These are phyloP conservation scores for Tricholaema leucomelas DNA, from an alignment of 2,113 vertebrate genomes.

Conservation along the genomic window DNA sequence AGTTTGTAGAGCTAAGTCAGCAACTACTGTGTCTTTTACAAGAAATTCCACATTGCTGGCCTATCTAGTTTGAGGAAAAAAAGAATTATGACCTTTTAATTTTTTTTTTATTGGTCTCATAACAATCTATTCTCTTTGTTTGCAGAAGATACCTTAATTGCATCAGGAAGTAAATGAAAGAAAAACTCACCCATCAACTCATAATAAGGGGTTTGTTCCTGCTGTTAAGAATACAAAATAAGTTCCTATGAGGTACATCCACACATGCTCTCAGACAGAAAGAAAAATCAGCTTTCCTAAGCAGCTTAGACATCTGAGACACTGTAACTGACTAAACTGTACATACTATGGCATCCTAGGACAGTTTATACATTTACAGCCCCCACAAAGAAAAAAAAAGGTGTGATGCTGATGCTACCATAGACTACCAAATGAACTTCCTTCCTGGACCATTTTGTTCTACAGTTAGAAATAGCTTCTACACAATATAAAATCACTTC, in stretches of 20 bases:
- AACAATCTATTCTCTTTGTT: neutral
- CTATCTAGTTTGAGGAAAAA: neutral
- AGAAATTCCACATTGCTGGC: neutral
- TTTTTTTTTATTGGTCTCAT: neutral
- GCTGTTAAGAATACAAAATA: neutral
- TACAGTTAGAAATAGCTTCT: neutral
- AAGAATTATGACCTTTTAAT: neutral
- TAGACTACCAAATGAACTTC: neutral
- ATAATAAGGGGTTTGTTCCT: neutral
- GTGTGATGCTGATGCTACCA: neutral
- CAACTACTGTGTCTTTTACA: neutral
- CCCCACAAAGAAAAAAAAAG: neutral
- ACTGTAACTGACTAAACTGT: neutral
- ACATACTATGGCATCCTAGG: neutral
- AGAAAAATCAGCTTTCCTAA: neutral
- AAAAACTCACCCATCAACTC: neutral
- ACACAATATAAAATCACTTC: neutral
- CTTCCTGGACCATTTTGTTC: neutral
- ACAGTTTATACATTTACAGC: neutral
- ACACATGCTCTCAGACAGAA: neutral
- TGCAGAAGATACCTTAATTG: neutral
- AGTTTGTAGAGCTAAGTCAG: neutral
- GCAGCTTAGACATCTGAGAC: neutral
- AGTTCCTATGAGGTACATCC: neutral
- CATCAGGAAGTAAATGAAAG: neutral